Percentiles rank a stretch among this genome's conserved stretches.
phyloP scores from a whole-genome alignment of 2,113 vertebrate genomes.

The Orcinus orca region DNA sequence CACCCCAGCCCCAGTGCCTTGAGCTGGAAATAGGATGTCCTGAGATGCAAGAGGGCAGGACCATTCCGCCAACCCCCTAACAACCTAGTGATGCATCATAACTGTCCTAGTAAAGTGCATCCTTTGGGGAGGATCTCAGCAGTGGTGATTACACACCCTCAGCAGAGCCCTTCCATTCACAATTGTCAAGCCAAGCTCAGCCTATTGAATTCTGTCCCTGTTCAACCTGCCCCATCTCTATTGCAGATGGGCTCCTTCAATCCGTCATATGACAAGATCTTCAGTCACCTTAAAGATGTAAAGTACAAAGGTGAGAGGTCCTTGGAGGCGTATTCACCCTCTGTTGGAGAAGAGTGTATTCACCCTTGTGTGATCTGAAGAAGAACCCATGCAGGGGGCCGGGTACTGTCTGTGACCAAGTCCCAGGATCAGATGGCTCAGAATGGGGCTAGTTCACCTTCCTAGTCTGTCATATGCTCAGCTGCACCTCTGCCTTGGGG shows the following conservation, averaged over 20 bases:
- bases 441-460: neutral
- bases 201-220: neutral
- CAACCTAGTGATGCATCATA: too few relatives aligned
- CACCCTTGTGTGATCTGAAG: neutral
- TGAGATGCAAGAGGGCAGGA: neutral
- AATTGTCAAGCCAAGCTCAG: neutral
- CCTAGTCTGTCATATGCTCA: neutral
- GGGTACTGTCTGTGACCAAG: neutral
- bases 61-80: neutral
- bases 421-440: neutral
- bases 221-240: neutral
- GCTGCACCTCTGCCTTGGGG: neutral
- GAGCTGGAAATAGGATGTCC: neutral
- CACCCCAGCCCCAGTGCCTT: neutral
- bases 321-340: neutral
- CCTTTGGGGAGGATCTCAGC: neutral
- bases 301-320: conserved; percentile 90
- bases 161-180: neutral
- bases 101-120: neutral
- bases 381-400: neutral
- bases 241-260: conserved; percentile 91
- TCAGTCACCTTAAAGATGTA: conserved; percentile 87
- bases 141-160: neutral
- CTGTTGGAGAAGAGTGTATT: neutral
- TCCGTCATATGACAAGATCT: conserved; percentile 90